Evolutionary conservation across 2,888 invertebrate genomes (phyloP).

Genomic region (Dascillus cervinus): DNA sequence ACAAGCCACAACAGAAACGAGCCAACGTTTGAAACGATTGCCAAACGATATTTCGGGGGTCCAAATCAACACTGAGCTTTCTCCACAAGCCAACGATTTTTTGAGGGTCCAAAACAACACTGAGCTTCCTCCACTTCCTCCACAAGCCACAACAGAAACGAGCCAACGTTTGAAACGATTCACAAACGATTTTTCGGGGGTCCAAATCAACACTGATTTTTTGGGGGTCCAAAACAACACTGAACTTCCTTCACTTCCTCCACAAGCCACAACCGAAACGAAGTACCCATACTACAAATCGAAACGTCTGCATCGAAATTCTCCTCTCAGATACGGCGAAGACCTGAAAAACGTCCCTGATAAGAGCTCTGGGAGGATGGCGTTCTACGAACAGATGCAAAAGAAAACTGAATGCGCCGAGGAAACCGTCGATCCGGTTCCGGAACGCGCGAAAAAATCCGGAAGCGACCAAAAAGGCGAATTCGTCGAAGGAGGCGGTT

Average conservation of each 20-base stretch:
- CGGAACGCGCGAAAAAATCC: constrained; percentile 40
- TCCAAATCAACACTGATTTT: constrained; percentile 27
- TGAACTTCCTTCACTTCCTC: not conserved
- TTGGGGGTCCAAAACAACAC: constrained; percentile 26
- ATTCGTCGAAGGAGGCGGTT: constrained; percentile 25
- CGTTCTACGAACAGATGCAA: constrained; percentile 61
- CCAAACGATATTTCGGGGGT: constrained; percentile 25
- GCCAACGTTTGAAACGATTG: constrained; percentile 16
- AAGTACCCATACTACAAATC: constrained; percentile 63
- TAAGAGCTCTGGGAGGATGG: constrained; percentile 58
- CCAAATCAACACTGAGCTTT: constrained; percentile 25
- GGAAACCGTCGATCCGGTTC: constrained; percentile 48
- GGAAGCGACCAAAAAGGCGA: constrained; percentile 30
- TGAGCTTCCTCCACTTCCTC: not conserved
- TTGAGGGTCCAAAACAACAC: not conserved
- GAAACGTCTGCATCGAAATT: constrained; percentile 43
- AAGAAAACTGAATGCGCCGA: constrained; percentile 45
- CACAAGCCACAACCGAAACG: constrained; percentile 36
- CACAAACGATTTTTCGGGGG: constrained; percentile 24
- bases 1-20: not conserved
- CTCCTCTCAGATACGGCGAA: constrained; percentile 60
- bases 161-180: constrained; percentile 17
- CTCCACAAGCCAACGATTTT: constrained; percentile 27
- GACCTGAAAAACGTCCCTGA: constrained; percentile 54
- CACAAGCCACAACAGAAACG: not conserved